A percentile compares a stretch with the other conserved stretches of the same genome.
phyloP scores from a whole-genome alignment of 2,113 vertebrate species.

The Dipodomys merriami region DNA sequence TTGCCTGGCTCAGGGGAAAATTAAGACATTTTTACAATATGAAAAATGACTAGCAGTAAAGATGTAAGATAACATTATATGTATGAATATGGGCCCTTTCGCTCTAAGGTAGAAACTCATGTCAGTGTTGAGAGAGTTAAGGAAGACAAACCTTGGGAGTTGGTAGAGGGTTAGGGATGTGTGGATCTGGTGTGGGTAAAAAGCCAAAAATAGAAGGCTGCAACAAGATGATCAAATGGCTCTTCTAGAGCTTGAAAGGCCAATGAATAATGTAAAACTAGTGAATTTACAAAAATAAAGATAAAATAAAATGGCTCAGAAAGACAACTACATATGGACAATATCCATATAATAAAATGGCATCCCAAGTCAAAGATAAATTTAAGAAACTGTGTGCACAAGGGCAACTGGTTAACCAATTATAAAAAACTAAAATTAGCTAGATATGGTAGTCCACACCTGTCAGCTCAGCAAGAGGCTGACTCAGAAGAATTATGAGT shows the following conservation, averaged over 20 bases:
- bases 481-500: background rate
- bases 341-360: background rate
- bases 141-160: background rate
- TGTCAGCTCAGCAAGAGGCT: background rate
- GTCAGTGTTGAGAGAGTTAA: background rate
- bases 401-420: background rate
- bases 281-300: background rate
- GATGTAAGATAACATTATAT: background rate
- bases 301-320: too few relatives aligned
- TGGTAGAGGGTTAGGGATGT: background rate
- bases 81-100: too few relatives aligned
- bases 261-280: background rate
- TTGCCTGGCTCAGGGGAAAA: too few relatives aligned
- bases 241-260: background rate
- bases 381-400: background rate
- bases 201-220: background rate
- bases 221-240: background rate
- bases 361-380: background rate
- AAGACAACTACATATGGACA: background rate
- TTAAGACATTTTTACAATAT: too few relatives aligned
- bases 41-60: too few relatives aligned
- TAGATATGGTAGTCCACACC: background rate
- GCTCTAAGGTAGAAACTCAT: background rate
- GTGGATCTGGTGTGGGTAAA: background rate
- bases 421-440: background rate